Conservation (phyloP, 2,888 invertebrate species). For the Salpingus planirostris region DNA sequence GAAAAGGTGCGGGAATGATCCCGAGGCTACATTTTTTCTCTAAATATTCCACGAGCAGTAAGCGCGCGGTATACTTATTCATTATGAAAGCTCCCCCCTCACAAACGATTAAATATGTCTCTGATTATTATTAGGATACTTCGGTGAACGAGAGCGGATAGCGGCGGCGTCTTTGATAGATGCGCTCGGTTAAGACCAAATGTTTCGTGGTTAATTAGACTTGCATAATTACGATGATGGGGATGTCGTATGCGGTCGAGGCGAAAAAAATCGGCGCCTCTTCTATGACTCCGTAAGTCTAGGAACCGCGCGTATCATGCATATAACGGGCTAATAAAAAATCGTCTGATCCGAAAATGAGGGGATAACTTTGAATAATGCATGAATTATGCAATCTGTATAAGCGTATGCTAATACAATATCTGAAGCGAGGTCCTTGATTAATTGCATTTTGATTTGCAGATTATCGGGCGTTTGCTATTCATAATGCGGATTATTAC, state of each 20-base stretch:
- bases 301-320: background rate
- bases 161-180: conserved; percentile 20
- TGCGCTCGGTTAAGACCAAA: conserved; percentile 25
- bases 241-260: conserved; percentile 9
- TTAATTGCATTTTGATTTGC: conserved; percentile 40
- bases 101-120: too few species aligned
- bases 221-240: conserved; percentile 10
- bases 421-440: conserved; percentile 32
- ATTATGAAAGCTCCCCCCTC: too few species aligned
- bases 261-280: conserved; percentile 9
- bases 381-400: conserved; percentile 35
- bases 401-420: conserved; percentile 35
- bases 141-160: too few species aligned
- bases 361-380: conserved; percentile 36
- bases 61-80: too few species aligned
- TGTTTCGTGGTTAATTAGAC: conserved; percentile 17
- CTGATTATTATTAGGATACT: too few species aligned
- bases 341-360: conserved; percentile 7
- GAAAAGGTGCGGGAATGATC: too few species aligned
- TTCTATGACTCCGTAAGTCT: background rate
- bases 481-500: too few species aligned
- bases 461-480: conserved; percentile 36
- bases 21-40: too few species aligned
- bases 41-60: too few species aligned
- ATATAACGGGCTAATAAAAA: background rate